A percentile compares a stretch with the other conserved stretches of the same genome.
Conservation (phyloP, 1,140 invertebrate genomes). For the Periplaneta americana region DNA sequence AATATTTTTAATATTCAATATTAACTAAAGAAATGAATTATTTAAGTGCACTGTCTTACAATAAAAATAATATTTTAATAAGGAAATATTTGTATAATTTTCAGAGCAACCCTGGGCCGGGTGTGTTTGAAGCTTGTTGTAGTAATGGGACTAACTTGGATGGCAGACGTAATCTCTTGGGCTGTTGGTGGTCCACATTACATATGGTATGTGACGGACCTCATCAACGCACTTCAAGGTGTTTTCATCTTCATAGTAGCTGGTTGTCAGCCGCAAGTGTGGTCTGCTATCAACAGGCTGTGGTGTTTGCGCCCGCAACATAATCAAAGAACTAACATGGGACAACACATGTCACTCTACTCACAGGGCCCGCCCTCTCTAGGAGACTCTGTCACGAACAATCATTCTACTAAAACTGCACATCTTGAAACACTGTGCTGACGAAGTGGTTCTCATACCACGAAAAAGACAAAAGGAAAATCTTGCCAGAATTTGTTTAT, state of each 20-base stretch:
- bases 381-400: slow-evolving; percentile 65
- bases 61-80: not conserved
- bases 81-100: slow-evolving; percentile 29
- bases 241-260: slow-evolving; percentile 87
- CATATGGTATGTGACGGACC: slow-evolving; percentile 67
- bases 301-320: slow-evolving; percentile 50
- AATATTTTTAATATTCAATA: too few relatives aligned
- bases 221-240: slow-evolving; percentile 79
- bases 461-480: too few relatives aligned
- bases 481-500: too few relatives aligned
- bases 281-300: slow-evolving; percentile 59
- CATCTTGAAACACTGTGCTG: slow-evolving; percentile 52
- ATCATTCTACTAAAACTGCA: slow-evolving; percentile 57
- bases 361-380: slow-evolving; percentile 72
- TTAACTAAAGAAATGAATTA: too few relatives aligned
- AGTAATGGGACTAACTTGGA: slow-evolving; percentile 82
- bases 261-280: slow-evolving; percentile 77
- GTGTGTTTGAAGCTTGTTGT: slow-evolving; percentile 79
- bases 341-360: slow-evolving; percentile 50
- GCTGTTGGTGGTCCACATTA: slow-evolving; percentile 66
- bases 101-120: slow-evolving; percentile 65
- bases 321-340: slow-evolving; percentile 49
- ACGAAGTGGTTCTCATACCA: not conserved
- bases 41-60: too few relatives aligned
- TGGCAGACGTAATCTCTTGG: slow-evolving; percentile 72